Evolutionary conservation across 2,797 vertebrate genomes (phyloP).

Genomic region (Eulemur mongoz): DNA sequence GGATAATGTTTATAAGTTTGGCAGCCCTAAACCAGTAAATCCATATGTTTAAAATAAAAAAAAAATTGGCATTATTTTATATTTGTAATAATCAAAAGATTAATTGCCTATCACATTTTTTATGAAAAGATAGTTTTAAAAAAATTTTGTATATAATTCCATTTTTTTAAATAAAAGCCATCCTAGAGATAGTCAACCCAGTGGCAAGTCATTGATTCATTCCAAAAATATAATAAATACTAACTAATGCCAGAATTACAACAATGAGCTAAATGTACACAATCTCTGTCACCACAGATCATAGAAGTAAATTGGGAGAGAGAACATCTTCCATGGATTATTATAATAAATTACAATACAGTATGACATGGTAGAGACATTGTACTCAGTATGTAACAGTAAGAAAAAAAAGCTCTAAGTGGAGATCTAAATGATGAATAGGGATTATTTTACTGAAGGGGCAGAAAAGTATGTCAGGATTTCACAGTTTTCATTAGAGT

Average conservation of each 20-base stretch:
- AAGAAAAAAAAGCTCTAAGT: background rate
- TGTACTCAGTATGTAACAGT: background rate
- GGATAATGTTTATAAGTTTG: background rate
- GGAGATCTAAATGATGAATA: background rate
- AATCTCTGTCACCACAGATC: background rate
- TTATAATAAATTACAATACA: background rate
- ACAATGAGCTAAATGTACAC: background rate
- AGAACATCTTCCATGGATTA: background rate
- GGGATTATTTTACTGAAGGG: background rate
- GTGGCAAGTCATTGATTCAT: slow-evolving; percentile 7
- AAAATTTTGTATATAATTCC: background rate
- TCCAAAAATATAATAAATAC: background rate
- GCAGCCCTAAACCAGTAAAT: background rate
- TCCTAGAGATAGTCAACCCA: background rate
- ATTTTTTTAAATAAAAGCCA: background rate
- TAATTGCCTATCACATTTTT: slow-evolving; percentile 12
- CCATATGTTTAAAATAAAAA: slow-evolving; percentile 21
- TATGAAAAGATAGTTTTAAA: background rate
- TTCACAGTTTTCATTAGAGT: background rate
- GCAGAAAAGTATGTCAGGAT: background rate
- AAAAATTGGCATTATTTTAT: slow-evolving; percentile 31
- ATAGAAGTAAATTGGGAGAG: background rate
- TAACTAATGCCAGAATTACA: background rate
- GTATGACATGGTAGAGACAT: background rate
- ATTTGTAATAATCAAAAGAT: background rate